phyloP scores from a whole-genome alignment of 2,888 invertebrate genomes.

The Mimumesa dahlbomi region DNA sequence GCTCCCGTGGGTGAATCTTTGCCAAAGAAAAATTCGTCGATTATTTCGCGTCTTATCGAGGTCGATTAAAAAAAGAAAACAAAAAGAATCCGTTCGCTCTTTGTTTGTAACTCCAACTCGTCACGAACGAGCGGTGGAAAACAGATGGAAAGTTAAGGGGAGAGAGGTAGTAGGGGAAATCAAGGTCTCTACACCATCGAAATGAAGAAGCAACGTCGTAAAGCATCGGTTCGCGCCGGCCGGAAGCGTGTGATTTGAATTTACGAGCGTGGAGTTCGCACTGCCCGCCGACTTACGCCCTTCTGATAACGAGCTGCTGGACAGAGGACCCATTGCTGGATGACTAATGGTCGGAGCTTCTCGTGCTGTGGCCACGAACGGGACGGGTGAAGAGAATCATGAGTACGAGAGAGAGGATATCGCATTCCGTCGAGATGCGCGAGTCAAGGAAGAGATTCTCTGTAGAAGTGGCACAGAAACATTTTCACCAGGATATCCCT shows the following conservation, averaged over 20 bases:
- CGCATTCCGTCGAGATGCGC: conserved; percentile 55
- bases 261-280: conserved; percentile 57
- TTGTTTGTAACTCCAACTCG: too few species aligned
- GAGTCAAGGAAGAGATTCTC: conserved; percentile 32
- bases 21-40: too few species aligned
- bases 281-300: conserved; percentile 54
- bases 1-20: too few species aligned
- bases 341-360: conserved; percentile 61
- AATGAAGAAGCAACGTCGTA: conserved; percentile 20
- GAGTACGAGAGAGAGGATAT: conserved; percentile 36
- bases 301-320: conserved; percentile 60
- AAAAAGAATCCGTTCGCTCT: too few species aligned
- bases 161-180: too few species aligned
- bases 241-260: conserved; percentile 62
- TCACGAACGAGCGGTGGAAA: too few species aligned
- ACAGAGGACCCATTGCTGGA: conserved; percentile 66
- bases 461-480: conserved; percentile 4
- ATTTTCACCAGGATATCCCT: neutral
- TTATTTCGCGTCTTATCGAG: too few species aligned
- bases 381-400: conserved; percentile 7
- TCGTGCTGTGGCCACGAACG: too few species aligned
- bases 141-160: too few species aligned
- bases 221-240: conserved; percentile 21
- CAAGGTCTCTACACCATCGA: too few species aligned
- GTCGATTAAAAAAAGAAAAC: too few species aligned